Base-by-base conservation (phyloP, 1,140 invertebrate species). In the Drosophila asahinai region DNA sequence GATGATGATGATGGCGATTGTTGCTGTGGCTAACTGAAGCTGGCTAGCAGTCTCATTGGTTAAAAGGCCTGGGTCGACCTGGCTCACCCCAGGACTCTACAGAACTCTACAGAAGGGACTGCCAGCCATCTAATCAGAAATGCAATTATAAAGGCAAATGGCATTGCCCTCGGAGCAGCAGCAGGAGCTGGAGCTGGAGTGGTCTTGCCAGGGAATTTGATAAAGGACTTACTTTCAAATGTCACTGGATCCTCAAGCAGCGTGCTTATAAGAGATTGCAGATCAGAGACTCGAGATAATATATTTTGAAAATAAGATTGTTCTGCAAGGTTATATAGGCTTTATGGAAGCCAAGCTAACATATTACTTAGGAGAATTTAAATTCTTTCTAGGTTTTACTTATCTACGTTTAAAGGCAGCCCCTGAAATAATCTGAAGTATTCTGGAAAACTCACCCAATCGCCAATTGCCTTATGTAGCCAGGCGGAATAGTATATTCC, bases 81-180 rank as follows among this genome's bases (percentile, higher is more conserved):
- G 12, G 22, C 19, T 1, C n/a, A 27, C 43, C 58, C 38, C 38
- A 6, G 3, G 14, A n/a, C 17, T 22, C 22, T 12, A 7, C 25
- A n/a, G 22, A 33, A 40, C 25, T 54, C 19, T 22, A 22, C 19
- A 22, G 19, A 12, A 64, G 67, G 58, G 36, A 42, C 47, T 43
- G 65, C 15, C 27, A 22, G 47, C 25, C 54, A 70, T 45, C 75
- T 86, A 81, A 86, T 87, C 83, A 87, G 59, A 79, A 86, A 87
- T 86, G 83, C 83, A 86, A 87, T 87, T 86, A 86, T 67, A 79
- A 62, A 51, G 64, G 68, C 62, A 79, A 86, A 78, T 64, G 78
- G 45, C 72, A 68, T 78, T 54, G 51, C 25, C 63, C 6, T 33
- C 5, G 57, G 38, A 33, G 58, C 27, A 27, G 49, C 30, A 36